phyloP scores from a whole-genome alignment of 2,888 invertebrate species.

The Tenthredo distinguenda region DNA sequence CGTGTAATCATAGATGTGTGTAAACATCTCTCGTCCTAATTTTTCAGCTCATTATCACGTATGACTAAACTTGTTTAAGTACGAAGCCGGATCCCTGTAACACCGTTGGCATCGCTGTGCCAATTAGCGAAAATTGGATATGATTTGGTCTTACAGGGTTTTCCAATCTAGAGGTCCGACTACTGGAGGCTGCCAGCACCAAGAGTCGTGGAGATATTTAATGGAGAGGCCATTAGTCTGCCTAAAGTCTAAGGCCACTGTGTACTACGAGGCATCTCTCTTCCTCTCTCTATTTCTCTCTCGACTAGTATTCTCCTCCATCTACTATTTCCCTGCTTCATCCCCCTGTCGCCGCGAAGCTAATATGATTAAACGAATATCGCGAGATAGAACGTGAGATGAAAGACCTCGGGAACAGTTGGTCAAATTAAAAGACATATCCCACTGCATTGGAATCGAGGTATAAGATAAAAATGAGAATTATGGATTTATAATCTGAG shows the following conservation, averaged over 20 bases:
- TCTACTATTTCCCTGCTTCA: not conserved
- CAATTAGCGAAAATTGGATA: constrained; percentile 43
- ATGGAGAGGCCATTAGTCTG: constrained; percentile 33
- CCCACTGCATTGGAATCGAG: not conserved
- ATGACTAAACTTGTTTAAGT: constrained; percentile 24
- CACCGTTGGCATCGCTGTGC: not conserved
- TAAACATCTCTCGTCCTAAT: not conserved
- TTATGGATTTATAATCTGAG: not conserved
- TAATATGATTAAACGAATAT: constrained; percentile 43
- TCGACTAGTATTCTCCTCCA: not conserved
- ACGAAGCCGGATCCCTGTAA: not conserved
- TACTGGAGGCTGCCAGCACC: constrained; percentile 6
- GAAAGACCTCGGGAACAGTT: constrained; percentile 14
- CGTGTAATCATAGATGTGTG: not conserved
- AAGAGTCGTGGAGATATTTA: constrained; percentile 35
- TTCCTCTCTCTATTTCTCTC: constrained; percentile 1
- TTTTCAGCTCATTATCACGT: constrained; percentile 40
- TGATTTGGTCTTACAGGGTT: constrained; percentile 37
- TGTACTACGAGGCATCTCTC: constrained; percentile 11
- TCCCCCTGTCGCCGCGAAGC: constrained; percentile 11
- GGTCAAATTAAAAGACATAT: not conserved
- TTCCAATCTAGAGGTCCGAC: constrained; percentile 26
- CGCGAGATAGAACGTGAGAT: constrained; percentile 22
- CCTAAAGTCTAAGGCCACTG: constrained; percentile 6
- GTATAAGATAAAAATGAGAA: not conserved